phyloP scores from a whole-genome alignment of 2,113 vertebrate species.

The Embiotoca jacksoni region DNA sequence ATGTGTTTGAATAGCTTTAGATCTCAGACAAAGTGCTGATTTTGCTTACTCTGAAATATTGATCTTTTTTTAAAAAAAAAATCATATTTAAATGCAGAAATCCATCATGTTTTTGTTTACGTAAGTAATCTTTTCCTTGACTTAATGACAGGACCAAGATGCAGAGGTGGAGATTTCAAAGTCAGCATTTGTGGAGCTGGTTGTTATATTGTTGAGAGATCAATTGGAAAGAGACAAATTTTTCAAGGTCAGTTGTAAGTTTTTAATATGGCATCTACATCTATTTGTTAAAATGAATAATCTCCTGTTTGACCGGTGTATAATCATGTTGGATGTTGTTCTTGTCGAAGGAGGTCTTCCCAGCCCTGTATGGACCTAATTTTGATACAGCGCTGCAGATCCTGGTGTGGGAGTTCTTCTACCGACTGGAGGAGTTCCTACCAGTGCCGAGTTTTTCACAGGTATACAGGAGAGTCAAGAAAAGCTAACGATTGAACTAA shows the following conservation, averaged over 20 bases:
- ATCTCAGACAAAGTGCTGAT: too few relatives aligned
- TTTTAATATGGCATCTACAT: too few relatives aligned
- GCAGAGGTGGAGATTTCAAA: slow-evolving; percentile 13
- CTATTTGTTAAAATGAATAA: not conserved
- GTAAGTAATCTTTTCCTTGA: too few relatives aligned
- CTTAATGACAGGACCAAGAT: not conserved
- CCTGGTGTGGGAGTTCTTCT: slow-evolving; percentile 12
- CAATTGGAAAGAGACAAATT: not conserved
- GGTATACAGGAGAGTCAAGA: not conserved
- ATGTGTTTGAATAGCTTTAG: not conserved
- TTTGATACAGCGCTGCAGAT: slow-evolving; percentile 35
- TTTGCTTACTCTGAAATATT: too few relatives aligned
- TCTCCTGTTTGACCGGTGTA: not conserved
- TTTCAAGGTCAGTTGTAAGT: not conserved
- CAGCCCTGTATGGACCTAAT: not conserved
- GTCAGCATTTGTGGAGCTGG: slow-evolving; percentile 18
- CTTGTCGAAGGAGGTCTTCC: slow-evolving; percentile 16
- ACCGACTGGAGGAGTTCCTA: not conserved
- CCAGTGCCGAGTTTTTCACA: slow-evolving; percentile 29
- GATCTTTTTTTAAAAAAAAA: too few relatives aligned
- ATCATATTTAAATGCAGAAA: too few relatives aligned
- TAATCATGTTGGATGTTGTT: not conserved
- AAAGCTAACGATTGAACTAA: too few relatives aligned
- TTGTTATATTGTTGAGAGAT: not conserved
- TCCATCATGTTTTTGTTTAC: too few relatives aligned